Evolutionary conservation across 2,797 vertebrate genomes (phyloP).

Genomic region (Labroides dimidiatus): DNA sequence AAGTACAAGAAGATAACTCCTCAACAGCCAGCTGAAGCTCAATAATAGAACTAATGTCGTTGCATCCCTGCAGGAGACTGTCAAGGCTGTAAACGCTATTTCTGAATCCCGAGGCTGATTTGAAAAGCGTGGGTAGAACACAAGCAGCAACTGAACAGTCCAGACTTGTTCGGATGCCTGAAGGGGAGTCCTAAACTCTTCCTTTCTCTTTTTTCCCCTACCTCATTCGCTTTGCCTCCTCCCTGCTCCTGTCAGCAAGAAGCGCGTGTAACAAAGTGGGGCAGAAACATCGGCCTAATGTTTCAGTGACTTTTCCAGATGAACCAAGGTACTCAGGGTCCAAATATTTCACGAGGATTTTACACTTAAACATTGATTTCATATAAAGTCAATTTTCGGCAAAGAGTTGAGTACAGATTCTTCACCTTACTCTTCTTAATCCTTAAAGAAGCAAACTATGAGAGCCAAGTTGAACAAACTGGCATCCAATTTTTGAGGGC

Average conservation of each 20-base stretch:
- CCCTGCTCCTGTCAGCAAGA: slow-evolving; percentile 53
- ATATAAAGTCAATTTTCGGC: too few species aligned
- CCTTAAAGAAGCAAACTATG: too few species aligned
- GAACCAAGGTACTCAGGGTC: neutral
- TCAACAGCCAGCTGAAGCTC: slow-evolving; percentile 10
- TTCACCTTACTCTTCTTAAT: too few species aligned
- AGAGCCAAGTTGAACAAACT: too few species aligned
- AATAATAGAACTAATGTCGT: slow-evolving; percentile 7
- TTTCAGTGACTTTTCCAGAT: slow-evolving; percentile 29
- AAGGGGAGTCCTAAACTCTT: slow-evolving; percentile 67
- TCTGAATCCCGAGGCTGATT: slow-evolving; percentile 44
- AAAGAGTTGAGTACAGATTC: too few species aligned
- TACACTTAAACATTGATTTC: too few species aligned
- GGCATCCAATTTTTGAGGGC: too few species aligned
- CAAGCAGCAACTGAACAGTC: slow-evolving; percentile 66
- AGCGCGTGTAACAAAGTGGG: slow-evolving; percentile 6
- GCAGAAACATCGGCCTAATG: neutral
- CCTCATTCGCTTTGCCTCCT: slow-evolving; percentile 41
- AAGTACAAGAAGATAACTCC: neutral
- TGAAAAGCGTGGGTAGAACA: slow-evolving; percentile 30
- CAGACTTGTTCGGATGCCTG: slow-evolving; percentile 82
- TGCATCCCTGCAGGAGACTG: slow-evolving; percentile 55
- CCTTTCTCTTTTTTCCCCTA: slow-evolving; percentile 34
- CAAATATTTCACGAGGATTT: neutral
- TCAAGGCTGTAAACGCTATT: slow-evolving; percentile 10